These are phyloP conservation scores for Drosophila quasianomalipes DNA, from an alignment of 2,888 invertebrate genomes.

Conservation along the genomic window DNA sequence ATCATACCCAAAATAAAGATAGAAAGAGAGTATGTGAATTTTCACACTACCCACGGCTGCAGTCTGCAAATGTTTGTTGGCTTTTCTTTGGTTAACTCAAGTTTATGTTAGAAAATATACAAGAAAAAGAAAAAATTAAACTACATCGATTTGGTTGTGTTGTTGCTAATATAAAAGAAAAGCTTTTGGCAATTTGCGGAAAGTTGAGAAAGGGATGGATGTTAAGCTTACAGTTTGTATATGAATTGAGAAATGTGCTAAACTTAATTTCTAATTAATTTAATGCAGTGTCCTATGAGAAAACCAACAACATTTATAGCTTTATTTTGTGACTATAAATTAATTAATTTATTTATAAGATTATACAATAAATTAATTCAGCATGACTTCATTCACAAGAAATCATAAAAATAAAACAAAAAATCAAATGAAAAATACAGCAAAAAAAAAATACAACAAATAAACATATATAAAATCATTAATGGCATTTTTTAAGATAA, in stretches of 20 bases:
- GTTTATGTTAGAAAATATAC: constrained; percentile 27
- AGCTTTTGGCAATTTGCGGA: constrained; percentile 19
- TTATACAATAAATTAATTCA: constrained; percentile 71
- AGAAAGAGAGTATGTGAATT: not conserved
- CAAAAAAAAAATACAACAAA: constrained; percentile 37
- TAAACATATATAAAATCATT: constrained; percentile 35
- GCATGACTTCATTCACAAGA: constrained; percentile 60
- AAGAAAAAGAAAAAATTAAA: constrained; percentile 41
- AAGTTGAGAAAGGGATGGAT: constrained; percentile 2
- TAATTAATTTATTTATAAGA: constrained; percentile 76
- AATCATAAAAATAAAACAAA: constrained; percentile 21
- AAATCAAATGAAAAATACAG: constrained; percentile 20
- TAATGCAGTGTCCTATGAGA: constrained; percentile 53
- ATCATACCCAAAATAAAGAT: not conserved
- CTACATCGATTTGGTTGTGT: constrained; percentile 85
- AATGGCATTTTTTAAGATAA: constrained; percentile 63
- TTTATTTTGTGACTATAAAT: constrained; percentile 77
- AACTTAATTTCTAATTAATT: constrained; percentile 59
- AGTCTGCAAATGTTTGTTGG: constrained; percentile 58
- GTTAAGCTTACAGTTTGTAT: constrained; percentile 12
- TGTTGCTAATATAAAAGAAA: constrained; percentile 72
- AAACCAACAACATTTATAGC: constrained; percentile 66
- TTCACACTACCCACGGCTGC: not conserved
- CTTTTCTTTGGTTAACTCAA: constrained; percentile 43
- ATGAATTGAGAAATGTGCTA: constrained; percentile 38